Base-by-base conservation (phyloP, 2,113 vertebrate genomes). In the Calidris pygmaea region DNA sequence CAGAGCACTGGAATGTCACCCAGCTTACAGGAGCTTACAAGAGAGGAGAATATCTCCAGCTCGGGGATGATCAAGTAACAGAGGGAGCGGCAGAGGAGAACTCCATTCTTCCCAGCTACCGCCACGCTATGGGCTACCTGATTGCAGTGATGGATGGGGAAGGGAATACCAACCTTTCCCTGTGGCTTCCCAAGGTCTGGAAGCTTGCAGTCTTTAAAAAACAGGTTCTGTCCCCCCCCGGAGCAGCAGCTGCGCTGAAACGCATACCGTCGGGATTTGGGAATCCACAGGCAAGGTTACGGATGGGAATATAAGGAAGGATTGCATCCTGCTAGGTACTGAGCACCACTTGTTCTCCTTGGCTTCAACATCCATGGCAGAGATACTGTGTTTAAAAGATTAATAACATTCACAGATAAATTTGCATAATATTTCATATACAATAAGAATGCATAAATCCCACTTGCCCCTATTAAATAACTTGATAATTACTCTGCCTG, bases 181-280 rank as follows among this genome's bases (percentile, higher is more conserved):
- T 30, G 0, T 4, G 55, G 37, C 59, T 71, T 63, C 86, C 65
- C 86, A 8, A 55, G 53, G n/a, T 19, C 76, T 66, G 82, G 79
- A 55, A 80, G 58, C n/a, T 56, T 0, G 10, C 22, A 5, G n/a
- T 59, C 39, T 4, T 79, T 16, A 15, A 0, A 1, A 52, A 70
- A 39, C 41, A 52, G 75, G 41, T 27, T 47, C 74, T 58, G 50
- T 12, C 50, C 53, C 67, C 67, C 80, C 32, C 75, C 26, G 5
- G 67, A 62, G 85, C 56, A 73, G 85, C 94, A 89, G 94, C 91
- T 91, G 87, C 3, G 0, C 81, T 39, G 66, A 12, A 23, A 43
- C 50, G 21, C 45, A 9, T 71, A 45, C 60, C 23, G 0, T 7
- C 0, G 67, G 91, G 71, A 52, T 63, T 37, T 47, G 21, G 7